phyloP scores from a whole-genome alignment of 2,113 vertebrate genomes.

The Pachypanchax playfairii region DNA sequence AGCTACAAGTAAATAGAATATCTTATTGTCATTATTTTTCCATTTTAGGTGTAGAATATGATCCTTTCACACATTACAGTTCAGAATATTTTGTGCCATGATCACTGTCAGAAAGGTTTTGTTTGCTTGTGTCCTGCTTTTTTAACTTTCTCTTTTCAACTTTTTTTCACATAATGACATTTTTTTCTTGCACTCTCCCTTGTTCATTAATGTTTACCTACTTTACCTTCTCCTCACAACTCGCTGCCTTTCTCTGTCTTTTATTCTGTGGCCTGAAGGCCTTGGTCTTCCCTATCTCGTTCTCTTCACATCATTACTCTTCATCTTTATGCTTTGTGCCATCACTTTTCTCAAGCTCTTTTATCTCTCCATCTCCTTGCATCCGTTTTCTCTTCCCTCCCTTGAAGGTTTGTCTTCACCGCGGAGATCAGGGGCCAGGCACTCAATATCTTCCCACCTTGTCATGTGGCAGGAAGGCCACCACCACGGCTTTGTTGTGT shows the following conservation, averaged over 20 bases:
- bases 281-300: conserved; percentile 53
- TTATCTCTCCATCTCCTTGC: conserved; percentile 31
- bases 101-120: no score
- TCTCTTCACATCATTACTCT: conserved; percentile 56
- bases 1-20: background rate
- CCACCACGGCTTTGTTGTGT: conserved; percentile 62
- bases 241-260: conserved; percentile 18
- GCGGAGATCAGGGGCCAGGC: conserved; percentile 59
- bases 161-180: background rate
- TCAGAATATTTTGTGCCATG: no score
- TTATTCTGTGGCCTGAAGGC: conserved; percentile 49
- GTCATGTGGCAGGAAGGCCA: conserved; percentile 56
- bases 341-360: conserved; percentile 25
- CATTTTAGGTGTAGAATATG: background rate
- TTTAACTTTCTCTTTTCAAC: no score
- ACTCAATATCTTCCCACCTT: conserved; percentile 72
- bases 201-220: conserved; percentile 40
- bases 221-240: conserved; percentile 21
- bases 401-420: conserved; percentile 40
- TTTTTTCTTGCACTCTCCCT: conserved; percentile 1
- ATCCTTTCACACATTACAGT: no score
- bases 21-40: background rate
- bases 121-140: no score
- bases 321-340: conserved; percentile 34
- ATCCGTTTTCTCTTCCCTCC: conserved; percentile 20